Percentiles rank a stretch among this genome's conserved stretches.
Evolutionary conservation across 2,888 invertebrate genomes (phyloP).

Genomic region (Thecocarcelia acutangulata): DNA sequence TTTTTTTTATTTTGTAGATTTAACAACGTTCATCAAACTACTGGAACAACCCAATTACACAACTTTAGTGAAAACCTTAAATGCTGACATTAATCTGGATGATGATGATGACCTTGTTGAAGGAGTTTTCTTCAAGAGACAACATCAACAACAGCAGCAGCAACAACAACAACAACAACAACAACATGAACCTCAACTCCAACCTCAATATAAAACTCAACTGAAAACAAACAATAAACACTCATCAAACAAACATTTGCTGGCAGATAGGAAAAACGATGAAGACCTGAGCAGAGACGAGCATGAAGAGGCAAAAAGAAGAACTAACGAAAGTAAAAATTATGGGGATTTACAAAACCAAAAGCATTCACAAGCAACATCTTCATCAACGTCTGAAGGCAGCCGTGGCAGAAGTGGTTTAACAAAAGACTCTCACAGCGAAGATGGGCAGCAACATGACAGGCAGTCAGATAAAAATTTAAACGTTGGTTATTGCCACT

Average conservation of each 20-base stretch:
- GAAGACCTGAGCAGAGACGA: conserved; percentile 32
- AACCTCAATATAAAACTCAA: conserved; percentile 37
- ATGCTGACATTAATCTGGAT: conserved; percentile 77
- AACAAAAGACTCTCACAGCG: background rate
- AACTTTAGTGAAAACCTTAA: conserved; percentile 79
- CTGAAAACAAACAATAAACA: conserved; percentile 35
- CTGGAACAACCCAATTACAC: conserved; percentile 80
- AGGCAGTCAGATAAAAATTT: conserved; percentile 47
- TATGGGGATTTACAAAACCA: conserved; percentile 55
- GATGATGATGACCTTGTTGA: conserved; percentile 72
- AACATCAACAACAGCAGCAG: conserved; percentile 40
- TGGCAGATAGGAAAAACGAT: conserved; percentile 4
- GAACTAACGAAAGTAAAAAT: conserved; percentile 39
- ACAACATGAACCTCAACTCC: conserved; percentile 46
- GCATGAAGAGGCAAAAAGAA: conserved; percentile 22
- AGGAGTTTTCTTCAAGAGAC: conserved; percentile 66
- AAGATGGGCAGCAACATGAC: conserved; percentile 12
- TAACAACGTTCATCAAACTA: conserved; percentile 80
- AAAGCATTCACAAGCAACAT: conserved; percentile 26
- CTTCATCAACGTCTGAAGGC: background rate
- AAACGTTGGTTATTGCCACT: conserved; percentile 78
- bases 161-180: conserved; percentile 38
- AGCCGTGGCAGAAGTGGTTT: background rate
- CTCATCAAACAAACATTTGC: conserved; percentile 13
- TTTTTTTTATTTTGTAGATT: conserved; percentile 74